Evolutionary conservation across 2,797 vertebrate species (phyloP), one percentile per base, ranked within the genome.

Genomic region (Fistularia tabacaria): DNA sequence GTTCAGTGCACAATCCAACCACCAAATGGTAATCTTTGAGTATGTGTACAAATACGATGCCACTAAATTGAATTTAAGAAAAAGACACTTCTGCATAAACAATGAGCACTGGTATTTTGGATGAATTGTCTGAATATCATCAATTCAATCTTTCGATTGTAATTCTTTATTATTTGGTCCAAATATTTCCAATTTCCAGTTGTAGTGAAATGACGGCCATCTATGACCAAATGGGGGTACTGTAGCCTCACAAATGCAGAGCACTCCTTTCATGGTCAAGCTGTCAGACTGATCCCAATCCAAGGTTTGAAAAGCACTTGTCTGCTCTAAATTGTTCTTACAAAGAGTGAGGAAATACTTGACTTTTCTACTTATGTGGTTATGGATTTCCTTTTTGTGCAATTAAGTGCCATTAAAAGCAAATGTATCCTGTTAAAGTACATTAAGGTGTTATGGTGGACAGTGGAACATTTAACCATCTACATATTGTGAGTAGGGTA

Each of bases 271-370:
- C 64, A 57, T 13, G 54, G 57, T 64, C 69, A 77, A 64, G 62
- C 74, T 59, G 73, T 64, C 64, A 59, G 73, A 79, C 85, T 84
- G 77, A 87, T 86, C 88, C 84, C 80, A 82, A 83, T 89, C 84
- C 85, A 89, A 89, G 88, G 83, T 90, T 92, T 92, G 87, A 91
- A 90, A 91, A 90, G 88, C 90, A 90, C 90, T 92, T 90, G 88
- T 91, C 86, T 85, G 81, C 81, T 85, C 88, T 91, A 91, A 91
- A 92, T 89, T 90, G 90, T 90, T 91, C 87, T 90, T 90, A 90
- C 88, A 90, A 91, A 90, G 88, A 90, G 88, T 89, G 87, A 86
- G 80, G 83, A 88, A 92, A 92, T 91, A 91, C 89, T 92, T 92
- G 91, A 92, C 90, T 91, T 92, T 87, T 87, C 87, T 91, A 87